Base-by-base conservation (phyloP, 2,888 invertebrate species). In the Stratiomys singularior region DNA sequence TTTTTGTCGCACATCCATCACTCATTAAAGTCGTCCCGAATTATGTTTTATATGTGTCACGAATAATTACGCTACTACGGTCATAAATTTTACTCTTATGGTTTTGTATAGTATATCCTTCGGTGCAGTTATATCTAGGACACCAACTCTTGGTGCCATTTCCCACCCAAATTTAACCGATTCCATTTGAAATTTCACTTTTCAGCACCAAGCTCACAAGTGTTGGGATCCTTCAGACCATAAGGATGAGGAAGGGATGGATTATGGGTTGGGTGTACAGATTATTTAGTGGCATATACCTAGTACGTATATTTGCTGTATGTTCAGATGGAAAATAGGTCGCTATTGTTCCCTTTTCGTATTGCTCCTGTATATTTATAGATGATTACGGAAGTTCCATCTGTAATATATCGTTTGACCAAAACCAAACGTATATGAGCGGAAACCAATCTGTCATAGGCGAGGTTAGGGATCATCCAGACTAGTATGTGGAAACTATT, bases 1-100 rank as follows among this genome's bases (percentile, higher is more conserved):
- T 52, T 72, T 52, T 52, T 56, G 71, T 72, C 37, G 44, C n/a
- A 58, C 74, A 74, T 74, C 58, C 60, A 74, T 74, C 74, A 74
- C 74, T 74, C 74, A 74, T 74, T 74, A 74, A 74, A 74, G 74
- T 74, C 74, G 44, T 74, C 60, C 74, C 74, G 60, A 74, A 60
- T 74, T 74, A 74, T 74, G 58, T 74, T 74, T 74, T 74, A 74
- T 74, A 37, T 74, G 74, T 74, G 74, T 74, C 74, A 74, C 30
- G 74, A 74, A 74, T 74, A 74, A 74, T 74, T 74, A 74, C 60
- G 74, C 58, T 58, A 44, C 60, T 74, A 47, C 69, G 74, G 60
- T 74, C 74, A 58, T 74, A 74, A 74, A 74, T 74, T 74, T 44
- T 60, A 30, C 46, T 47, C 69, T 25, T 69, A 46, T 46, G 69